A percentile compares a stretch with the other conserved stretches of the same genome.
phyloP scores from a whole-genome alignment of 2,113 vertebrate genomes.

The Channa argus region DNA sequence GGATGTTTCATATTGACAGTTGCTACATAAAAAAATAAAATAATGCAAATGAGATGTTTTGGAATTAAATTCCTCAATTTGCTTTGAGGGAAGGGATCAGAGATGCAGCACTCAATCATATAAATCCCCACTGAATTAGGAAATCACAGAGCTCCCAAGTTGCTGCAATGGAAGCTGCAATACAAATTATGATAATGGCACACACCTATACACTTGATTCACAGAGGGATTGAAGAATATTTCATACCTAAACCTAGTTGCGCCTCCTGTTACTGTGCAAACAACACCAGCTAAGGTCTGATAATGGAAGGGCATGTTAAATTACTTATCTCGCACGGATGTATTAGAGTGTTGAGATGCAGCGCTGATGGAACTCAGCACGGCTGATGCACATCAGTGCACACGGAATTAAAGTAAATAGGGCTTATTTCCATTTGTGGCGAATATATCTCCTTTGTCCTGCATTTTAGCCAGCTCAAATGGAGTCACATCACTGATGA shows the following conservation, averaged over 20 bases:
- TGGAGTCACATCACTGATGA: slow-evolving; percentile 63
- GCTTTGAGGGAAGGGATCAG: slow-evolving; percentile 59
- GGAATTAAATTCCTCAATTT: slow-evolving; percentile 39
- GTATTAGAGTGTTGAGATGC: slow-evolving; percentile 67
- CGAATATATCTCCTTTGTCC: slow-evolving; percentile 73
- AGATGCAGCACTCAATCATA: slow-evolving; percentile 60
- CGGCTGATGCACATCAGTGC: slow-evolving; percentile 75
- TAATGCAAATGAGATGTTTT: slow-evolving; percentile 22
- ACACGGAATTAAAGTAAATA: slow-evolving; percentile 78
- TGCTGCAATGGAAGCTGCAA: slow-evolving; percentile 53
- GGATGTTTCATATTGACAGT: not conserved
- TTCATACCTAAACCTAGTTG: slow-evolving; percentile 65
- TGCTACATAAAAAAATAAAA: slow-evolving; percentile 2
- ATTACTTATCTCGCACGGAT: slow-evolving; percentile 74
- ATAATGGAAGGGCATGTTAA: slow-evolving; percentile 75
- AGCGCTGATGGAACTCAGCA: slow-evolving; percentile 72
- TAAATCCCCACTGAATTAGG: slow-evolving; percentile 67
- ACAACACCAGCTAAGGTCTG: slow-evolving; percentile 72
- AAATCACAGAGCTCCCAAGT: slow-evolving; percentile 58
- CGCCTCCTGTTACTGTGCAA: slow-evolving; percentile 72
- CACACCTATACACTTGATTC: slow-evolving; percentile 62
- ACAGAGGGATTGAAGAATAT: slow-evolving; percentile 55
- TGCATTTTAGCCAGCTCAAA: slow-evolving; percentile 67
- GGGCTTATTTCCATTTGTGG: slow-evolving; percentile 67
- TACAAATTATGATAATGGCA: slow-evolving; percentile 68